Base-by-base conservation (phyloP, 1,140 invertebrate genomes). In the Megathymus violae region DNA sequence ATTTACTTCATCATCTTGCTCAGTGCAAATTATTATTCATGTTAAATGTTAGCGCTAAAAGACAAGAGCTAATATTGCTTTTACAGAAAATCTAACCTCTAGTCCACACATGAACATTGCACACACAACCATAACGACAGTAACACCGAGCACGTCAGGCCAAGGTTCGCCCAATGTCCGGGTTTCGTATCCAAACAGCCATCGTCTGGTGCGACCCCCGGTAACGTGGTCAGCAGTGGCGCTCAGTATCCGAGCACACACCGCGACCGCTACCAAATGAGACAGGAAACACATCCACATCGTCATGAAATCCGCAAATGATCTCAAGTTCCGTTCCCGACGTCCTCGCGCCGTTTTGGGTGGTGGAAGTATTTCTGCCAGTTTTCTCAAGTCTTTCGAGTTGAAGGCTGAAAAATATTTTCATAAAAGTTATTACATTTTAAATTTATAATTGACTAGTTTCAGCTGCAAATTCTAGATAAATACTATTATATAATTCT, bases 41-140 rank as follows among this genome's bases (percentile, higher is more conserved):
- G n/a, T n/a, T n/a, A n/a, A n/a, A n/a, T n/a, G n/a, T n/a, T n/a
- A n/a, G n/a, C n/a, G n/a, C n/a, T n/a, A n/a, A n/a, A n/a, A n/a
- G n/a, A n/a, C n/a, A n/a, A n/a, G n/a, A n/a, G n/a, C n/a, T n/a
- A n/a, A n/a, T n/a, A n/a, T n/a, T n/a, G n/a, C n/a, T n/a, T n/a
- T n/a, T n/a, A n/a, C n/a, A n/a, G n/a, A n/a, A n/a, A n/a, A n/a
- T n/a, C n/a, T 56, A 60, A 94, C 94, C 92, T 95, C 94, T 36
- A 95, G 80, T 11, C 94, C 94, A 69, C 94, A 92, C 93, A 95
- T 94, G 71, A 94, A 95, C 91, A 95, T 93, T 47, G 92, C 92
- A 4, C 93, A 94, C 1, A 94, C 92, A 1, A 95, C 88, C 70
- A 94, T 91, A 1, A 94, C 92, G 9, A 95, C 93, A 0, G 93